A percentile compares a stretch with the other conserved stretches of the same genome.
Conservation (phyloP, 2,888 invertebrate genomes). For the Baronia brevicornis region DNA sequence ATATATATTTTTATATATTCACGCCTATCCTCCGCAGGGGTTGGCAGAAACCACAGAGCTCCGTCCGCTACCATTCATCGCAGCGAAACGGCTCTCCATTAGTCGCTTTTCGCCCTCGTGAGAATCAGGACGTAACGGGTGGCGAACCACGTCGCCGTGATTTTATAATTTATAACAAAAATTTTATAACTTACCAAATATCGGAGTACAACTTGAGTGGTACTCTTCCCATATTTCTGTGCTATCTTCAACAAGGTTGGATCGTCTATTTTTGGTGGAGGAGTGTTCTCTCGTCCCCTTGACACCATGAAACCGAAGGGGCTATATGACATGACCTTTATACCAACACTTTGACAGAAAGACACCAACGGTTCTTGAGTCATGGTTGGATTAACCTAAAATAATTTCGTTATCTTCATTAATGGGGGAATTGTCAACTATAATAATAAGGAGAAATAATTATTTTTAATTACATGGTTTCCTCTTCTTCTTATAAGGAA, state of each 20-base stretch:
- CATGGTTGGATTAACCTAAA: constrained; percentile 77
- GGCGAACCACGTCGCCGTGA: background rate
- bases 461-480: too few relatives aligned
- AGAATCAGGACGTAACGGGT: background rate
- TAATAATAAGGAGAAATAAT: too few relatives aligned
- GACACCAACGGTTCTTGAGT: constrained; percentile 80
- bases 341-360: constrained; percentile 78
- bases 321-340: constrained; percentile 82
- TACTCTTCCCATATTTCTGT: constrained; percentile 77
- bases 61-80: too few relatives aligned
- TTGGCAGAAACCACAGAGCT: too few relatives aligned
- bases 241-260: constrained; percentile 72
- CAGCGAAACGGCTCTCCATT: too few relatives aligned
- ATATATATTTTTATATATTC: too few relatives aligned
- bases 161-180: background rate
- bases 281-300: constrained; percentile 41
- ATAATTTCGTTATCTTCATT: too few relatives aligned
- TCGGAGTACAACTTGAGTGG: constrained; percentile 78
- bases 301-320: constrained; percentile 74
- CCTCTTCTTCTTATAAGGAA: too few relatives aligned
- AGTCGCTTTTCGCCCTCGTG: too few relatives aligned
- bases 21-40: too few relatives aligned
- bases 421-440: too few relatives aligned
- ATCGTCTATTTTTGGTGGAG: constrained; percentile 67
- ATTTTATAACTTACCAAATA: constrained; percentile 72